Evolutionary conservation across 1,140 invertebrate genomes (phyloP), one percentile per base, ranked within the genome.

Genomic region (Drosophila aff.): DNA sequence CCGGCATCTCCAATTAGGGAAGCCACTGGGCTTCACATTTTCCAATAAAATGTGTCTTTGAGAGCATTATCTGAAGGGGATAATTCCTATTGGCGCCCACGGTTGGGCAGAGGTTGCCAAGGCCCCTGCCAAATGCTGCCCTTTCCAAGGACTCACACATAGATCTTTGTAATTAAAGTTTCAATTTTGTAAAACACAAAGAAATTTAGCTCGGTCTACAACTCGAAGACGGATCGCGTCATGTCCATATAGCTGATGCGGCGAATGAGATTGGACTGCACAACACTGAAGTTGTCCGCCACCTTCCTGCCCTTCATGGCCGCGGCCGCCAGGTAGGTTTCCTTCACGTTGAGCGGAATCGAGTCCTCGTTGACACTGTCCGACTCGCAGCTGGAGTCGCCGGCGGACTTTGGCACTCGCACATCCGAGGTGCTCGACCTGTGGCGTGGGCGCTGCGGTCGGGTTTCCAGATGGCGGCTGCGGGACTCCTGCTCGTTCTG

Each of bases 221-320:
- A 23, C 11, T 90, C 43, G 10, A 89, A 89, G 1, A 69, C 11
- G 18, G 85, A 90, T 13, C 61, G 66, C 28, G 61, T 58, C 4
- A 76, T 52, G 40, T 89, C 84, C 28, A 85, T 28, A 26, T 76
- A 85, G 52, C 81, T 90, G 0, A 18, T 53, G 11, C 75, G 85
- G 4, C 85, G 85, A 4, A 79, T 63, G 23, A 89, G 68, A 52
- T 90, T 79, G 9, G 86, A 91, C 36, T 89, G 85, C 4, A 89
- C 85, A 41, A 90, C 85, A 21, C 62, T 47, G 13, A 90, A 33
- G 38, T 50, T 67, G 2, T 71, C 66, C 5, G 33, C 44, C 10
- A 21, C 7, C 21, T 61, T 62, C 65, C 73, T 76, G 2, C 52
- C 23, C n/a, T 47, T 33, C 81, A 85, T 73, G 8, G 3, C 10